Evolutionary conservation across 2,888 invertebrate genomes (phyloP).

Genomic region (Hydraecia micacea): DNA sequence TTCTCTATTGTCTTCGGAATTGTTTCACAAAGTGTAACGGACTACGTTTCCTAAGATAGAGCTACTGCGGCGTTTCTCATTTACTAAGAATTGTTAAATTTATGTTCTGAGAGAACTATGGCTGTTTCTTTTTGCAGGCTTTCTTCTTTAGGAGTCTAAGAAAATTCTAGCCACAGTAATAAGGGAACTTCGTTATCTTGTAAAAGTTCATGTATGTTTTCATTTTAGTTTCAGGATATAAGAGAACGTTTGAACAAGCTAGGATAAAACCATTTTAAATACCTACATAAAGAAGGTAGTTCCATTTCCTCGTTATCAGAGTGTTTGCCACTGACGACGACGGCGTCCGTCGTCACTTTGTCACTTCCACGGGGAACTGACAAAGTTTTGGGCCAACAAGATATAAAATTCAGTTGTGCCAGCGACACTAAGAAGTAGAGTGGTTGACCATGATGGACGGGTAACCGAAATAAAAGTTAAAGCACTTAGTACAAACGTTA

Average conservation of each 20-base stretch:
- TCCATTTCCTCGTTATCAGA: too few relatives aligned
- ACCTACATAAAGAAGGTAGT: not conserved
- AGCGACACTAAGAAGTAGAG: too few relatives aligned
- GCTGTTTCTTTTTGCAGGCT: not conserved
- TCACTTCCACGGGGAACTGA: too few relatives aligned
- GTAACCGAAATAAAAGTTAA: too few relatives aligned
- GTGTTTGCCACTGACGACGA: too few relatives aligned
- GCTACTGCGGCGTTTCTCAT: constrained; percentile 31
- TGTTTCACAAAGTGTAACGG: constrained; percentile 40
- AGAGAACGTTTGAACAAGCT: not conserved
- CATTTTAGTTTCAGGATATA: not conserved
- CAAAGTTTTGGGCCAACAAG: too few relatives aligned
- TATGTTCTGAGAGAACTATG: not conserved
- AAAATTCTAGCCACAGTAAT: not conserved
- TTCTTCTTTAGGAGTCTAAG: not conserved
- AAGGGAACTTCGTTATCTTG: not conserved
- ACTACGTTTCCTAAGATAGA: constrained; percentile 43
- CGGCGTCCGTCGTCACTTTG: too few relatives aligned
- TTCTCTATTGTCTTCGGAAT: constrained; percentile 44
- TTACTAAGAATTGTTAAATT: constrained; percentile 38
- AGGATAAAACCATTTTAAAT: not conserved
- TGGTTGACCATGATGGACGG: too few relatives aligned
- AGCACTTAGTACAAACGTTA: too few relatives aligned
- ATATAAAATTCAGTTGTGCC: too few relatives aligned
- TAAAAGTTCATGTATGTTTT: not conserved